Conservation (phyloP, 2,888 invertebrate species). For the Mantis religiosa region DNA sequence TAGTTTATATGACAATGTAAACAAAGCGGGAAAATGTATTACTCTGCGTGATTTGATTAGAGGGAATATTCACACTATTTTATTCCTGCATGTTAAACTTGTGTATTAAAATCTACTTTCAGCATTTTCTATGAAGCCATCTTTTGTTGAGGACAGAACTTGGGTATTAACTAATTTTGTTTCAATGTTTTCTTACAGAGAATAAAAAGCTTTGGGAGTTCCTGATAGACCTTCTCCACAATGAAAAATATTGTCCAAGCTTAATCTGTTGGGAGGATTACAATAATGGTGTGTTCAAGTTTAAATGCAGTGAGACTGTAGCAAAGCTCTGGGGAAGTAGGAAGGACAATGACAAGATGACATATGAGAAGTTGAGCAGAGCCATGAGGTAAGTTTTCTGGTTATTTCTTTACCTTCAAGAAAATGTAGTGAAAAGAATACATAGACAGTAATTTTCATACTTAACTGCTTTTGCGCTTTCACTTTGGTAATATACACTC, state of each 20-base stretch:
- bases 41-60: too few relatives aligned
- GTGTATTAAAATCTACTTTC: not conserved
- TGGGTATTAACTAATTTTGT: not conserved
- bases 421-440: not conserved
- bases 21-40: too few relatives aligned
- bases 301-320: constrained; percentile 80
- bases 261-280: constrained; percentile 87
- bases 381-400: constrained; percentile 66
- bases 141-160: not conserved
- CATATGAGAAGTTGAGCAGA: constrained; percentile 86
- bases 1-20: too few relatives aligned
- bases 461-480: not conserved
- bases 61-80: too few relatives aligned
- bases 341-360: constrained; percentile 86
- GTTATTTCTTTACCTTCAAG: not conserved
- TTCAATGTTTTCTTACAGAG: constrained; percentile 33
- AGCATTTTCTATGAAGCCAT: not conserved
- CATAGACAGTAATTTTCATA: not conserved
- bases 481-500: too few relatives aligned
- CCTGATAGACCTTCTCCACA: constrained; percentile 72
- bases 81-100: too few relatives aligned
- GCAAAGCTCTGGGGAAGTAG: constrained; percentile 82
- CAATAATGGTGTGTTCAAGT: constrained; percentile 78
- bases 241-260: constrained; percentile 71
- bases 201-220: constrained; percentile 71